Percentiles rank a stretch among this genome's conserved stretches.
phyloP scores from a whole-genome alignment of 2,888 invertebrate genomes.

The Drosophila percnosoma region DNA sequence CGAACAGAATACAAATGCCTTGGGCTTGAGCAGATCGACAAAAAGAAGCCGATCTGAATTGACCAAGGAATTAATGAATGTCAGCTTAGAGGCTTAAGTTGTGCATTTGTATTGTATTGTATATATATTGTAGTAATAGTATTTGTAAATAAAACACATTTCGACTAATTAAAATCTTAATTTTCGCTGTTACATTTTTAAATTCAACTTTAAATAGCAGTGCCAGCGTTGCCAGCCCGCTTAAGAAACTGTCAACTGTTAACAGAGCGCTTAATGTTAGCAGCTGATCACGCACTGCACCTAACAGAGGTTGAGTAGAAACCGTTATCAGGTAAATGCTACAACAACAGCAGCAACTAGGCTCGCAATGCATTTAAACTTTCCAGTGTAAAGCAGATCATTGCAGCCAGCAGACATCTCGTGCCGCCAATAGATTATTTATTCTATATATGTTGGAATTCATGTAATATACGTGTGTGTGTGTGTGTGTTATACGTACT shows the following conservation, averaged over 20 bases:
- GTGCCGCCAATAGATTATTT: conserved; percentile 20
- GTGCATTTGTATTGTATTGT: conserved; percentile 3
- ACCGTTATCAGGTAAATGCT: conserved; percentile 65
- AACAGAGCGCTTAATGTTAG: neutral
- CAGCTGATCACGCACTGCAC: conserved; percentile 4
- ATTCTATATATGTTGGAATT: neutral
- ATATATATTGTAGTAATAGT: conserved; percentile 5
- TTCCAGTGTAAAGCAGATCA: conserved; percentile 61
- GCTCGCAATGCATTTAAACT: conserved; percentile 28
- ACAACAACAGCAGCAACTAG: conserved; percentile 45
- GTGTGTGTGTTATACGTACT: conserved; percentile 5
- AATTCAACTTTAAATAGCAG: neutral
- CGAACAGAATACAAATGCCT: conserved; percentile 43
- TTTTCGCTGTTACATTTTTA: neutral
- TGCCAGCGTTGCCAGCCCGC: conserved; percentile 1
- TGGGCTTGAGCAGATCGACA: conserved; percentile 50
- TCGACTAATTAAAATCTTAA: neutral
- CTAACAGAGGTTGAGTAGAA: conserved; percentile 36
- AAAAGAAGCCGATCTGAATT: conserved; percentile 86
- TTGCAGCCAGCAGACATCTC: conserved; percentile 42
- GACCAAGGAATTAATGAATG: conserved; percentile 87
- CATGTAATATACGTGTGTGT: conserved; percentile 22
- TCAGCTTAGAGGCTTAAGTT: conserved; percentile 84
- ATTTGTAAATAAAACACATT: conserved; percentile 22
- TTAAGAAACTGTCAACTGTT: neutral